Evolutionary conservation across 2,888 invertebrate genomes (phyloP).

Genomic region (Sminthurides aquaticus): DNA sequence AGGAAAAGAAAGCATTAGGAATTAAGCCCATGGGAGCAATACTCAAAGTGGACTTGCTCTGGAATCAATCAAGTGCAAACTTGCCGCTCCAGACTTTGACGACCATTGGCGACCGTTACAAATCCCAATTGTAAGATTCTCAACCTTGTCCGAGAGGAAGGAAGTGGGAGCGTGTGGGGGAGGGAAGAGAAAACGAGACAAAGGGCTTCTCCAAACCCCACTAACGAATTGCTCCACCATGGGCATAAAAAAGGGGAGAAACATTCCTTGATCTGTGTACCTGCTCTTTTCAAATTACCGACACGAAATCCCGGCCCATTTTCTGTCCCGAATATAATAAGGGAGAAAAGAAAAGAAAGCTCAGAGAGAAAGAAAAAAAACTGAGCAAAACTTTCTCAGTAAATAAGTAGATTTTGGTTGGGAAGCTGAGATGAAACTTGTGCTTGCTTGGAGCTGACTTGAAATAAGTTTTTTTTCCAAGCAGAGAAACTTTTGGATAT

Average conservation of each 20-base stretch:
- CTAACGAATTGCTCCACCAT: neutral
- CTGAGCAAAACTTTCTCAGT: neutral
- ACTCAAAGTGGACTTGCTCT: conserved; percentile 10
- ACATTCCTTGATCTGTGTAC: neutral
- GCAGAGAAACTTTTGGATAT: neutral
- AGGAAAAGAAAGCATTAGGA: neutral
- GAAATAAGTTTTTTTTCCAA: too few species aligned
- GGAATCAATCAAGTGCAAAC: conserved; percentile 21
- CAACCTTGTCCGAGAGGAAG: neutral
- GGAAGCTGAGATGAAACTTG: too few species aligned
- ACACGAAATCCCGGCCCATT: neutral
- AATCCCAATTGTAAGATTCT: conserved; percentile 16
- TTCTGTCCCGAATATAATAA: neutral
- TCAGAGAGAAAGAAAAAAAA: too few species aligned
- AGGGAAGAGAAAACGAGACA: too few species aligned
- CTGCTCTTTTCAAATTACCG: neutral
- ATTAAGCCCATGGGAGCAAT: conserved; percentile 15
- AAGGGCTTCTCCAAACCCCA: too few species aligned
- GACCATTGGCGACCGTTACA: conserved; percentile 14
- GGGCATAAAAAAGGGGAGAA: neutral
- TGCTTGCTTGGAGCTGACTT: neutral
- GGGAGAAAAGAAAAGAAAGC: too few species aligned
- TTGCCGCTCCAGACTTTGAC: conserved; percentile 8
- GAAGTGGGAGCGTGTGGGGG: too few species aligned
- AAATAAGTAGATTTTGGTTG: neutral